A percentile compares a stretch with the other conserved stretches of the same genome.
These are phyloP conservation scores for Emberiza fucata DNA, from an alignment of 2,113 vertebrate genomes.

Conservation along the genomic window DNA sequence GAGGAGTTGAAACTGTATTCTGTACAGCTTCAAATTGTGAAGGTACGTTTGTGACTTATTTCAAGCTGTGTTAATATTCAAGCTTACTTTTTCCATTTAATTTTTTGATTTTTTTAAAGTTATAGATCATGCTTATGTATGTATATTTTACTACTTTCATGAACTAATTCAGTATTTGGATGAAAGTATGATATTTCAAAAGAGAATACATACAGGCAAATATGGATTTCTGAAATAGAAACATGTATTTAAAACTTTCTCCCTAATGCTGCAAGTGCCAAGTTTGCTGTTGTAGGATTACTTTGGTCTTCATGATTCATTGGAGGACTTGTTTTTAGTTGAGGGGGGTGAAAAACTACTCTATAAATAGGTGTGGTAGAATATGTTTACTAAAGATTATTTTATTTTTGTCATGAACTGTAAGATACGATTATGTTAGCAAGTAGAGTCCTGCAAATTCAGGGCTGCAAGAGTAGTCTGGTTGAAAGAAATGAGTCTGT, in stretches of 20 bases:
- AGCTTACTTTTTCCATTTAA: not conserved
- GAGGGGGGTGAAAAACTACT: not conserved
- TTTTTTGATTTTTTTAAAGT: not conserved
- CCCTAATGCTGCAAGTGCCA: not conserved
- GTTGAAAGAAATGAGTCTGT: not conserved
- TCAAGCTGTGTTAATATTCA: not conserved
- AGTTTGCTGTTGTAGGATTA: not conserved
- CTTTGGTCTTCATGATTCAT: not conserved
- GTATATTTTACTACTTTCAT: not conserved
- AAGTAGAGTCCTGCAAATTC: not conserved
- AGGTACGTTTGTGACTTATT: not conserved
- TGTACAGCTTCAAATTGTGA: not conserved
- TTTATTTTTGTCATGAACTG: not conserved
- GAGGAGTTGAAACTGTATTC: not conserved
- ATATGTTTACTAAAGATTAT: not conserved
- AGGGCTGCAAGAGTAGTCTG: not conserved
- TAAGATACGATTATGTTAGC: not conserved
- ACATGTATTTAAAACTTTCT: rapidly evolving
- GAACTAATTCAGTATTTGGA: not conserved
- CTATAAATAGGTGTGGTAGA: not conserved
- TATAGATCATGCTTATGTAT: not conserved
- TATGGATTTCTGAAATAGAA: not conserved
- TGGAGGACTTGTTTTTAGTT: not conserved
- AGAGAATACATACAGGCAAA: not conserved
- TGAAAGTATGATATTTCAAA: not conserved